Conservation (phyloP, 2,888 invertebrate genomes). For the Thymelicus sylvestris region DNA sequence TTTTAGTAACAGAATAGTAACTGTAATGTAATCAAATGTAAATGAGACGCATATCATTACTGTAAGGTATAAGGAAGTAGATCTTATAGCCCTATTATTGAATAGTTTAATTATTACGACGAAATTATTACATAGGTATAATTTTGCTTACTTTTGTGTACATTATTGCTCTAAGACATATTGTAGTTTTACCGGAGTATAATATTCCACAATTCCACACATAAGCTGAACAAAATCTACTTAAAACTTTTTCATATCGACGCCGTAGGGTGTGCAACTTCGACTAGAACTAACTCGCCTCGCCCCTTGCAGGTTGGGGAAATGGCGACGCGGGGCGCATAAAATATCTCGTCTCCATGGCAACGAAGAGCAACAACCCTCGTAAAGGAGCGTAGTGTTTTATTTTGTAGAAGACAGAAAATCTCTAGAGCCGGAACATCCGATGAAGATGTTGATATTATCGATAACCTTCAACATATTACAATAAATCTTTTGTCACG, state of each 20-base stretch:
- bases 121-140: too few relatives aligned
- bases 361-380: slow-evolving; percentile 77
- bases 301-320: slow-evolving; percentile 42
- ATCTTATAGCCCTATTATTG: too few relatives aligned
- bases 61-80: neutral
- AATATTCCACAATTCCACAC: neutral
- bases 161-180: too few relatives aligned
- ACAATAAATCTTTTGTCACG: too few relatives aligned
- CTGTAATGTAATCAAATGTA: slow-evolving; percentile 9
- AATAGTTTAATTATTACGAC: too few relatives aligned
- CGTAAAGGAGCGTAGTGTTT: slow-evolving; percentile 43
- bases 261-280: slow-evolving; percentile 15
- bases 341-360: slow-evolving; percentile 72
- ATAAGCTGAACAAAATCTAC: neutral
- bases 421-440: slow-evolving; percentile 27
- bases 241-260: slow-evolving; percentile 6
- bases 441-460: slow-evolving; percentile 36
- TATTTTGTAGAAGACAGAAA: slow-evolving; percentile 19
- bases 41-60: neutral
- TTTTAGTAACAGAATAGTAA: slow-evolving; percentile 8
- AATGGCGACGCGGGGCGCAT: slow-evolving; percentile 68
- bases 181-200: too few relatives aligned
- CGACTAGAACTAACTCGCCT: slow-evolving; percentile 18
- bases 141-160: too few relatives aligned
- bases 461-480: neutral